Evolutionary conservation across 2,888 invertebrate genomes (phyloP).

Genomic region (Ephialtes manifestator): DNA sequence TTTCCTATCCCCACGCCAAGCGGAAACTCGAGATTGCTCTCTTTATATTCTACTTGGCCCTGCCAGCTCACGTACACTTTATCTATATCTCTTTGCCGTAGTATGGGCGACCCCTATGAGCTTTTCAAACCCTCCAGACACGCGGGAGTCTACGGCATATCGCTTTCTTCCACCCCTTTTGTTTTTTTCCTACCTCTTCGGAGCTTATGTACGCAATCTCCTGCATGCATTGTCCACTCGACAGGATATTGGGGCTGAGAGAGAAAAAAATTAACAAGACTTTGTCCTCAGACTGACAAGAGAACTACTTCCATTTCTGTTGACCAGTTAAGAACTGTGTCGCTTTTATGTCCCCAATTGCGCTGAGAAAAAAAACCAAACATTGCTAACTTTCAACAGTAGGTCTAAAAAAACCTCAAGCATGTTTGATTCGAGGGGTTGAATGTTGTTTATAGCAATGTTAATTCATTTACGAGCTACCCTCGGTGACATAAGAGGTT

Average conservation of each 20-base stretch:
- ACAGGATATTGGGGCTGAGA: slow-evolving; percentile 12
- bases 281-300: slow-evolving; percentile 29
- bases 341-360: not conserved
- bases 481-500: not conserved
- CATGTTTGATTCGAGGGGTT: not conserved
- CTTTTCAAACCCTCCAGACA: slow-evolving; percentile 57
- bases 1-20: slow-evolving; percentile 47
- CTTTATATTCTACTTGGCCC: slow-evolving; percentile 68
- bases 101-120: slow-evolving; percentile 64
- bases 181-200: slow-evolving; percentile 20
- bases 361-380: too few relatives aligned
- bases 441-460: not conserved
- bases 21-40: slow-evolving; percentile 65
- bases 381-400: too few relatives aligned
- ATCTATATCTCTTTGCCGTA: slow-evolving; percentile 41
- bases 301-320: not conserved
- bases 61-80: slow-evolving; percentile 51
- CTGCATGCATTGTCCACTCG: slow-evolving; percentile 17
- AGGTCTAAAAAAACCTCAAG: too few relatives aligned
- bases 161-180: slow-evolving; percentile 12
- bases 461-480: not conserved
- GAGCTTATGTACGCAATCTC: slow-evolving; percentile 12
- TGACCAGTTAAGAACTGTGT: not conserved
- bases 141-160: slow-evolving; percentile 23
- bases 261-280: slow-evolving; percentile 45